A percentile compares a stretch with the other conserved stretches of the same genome.
phyloP scores from a whole-genome alignment of 2,797 vertebrate genomes.

The Chelidonichthys spinosus region DNA sequence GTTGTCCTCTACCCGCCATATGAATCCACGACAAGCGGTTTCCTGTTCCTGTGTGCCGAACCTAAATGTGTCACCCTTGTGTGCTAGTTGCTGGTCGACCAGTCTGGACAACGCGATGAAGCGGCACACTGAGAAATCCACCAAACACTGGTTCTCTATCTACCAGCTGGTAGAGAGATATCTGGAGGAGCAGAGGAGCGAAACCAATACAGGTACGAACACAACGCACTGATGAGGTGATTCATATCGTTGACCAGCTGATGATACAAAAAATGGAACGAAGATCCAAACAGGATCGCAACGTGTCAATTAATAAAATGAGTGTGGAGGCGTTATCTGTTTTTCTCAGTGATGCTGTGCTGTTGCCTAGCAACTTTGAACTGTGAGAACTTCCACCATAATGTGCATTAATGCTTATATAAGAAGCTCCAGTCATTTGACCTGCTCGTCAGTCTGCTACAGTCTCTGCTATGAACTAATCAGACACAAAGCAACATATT shows the following conservation, averaged over 20 bases:
- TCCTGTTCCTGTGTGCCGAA: neutral
- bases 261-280: neutral
- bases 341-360: no score
- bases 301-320: no score
- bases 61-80: neutral
- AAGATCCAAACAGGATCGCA: no score
- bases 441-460: neutral
- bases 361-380: no score
- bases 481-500: neutral
- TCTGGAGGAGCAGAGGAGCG: conserved; percentile 84
- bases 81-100: conserved; percentile 93
- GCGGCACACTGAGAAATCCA: conserved; percentile 89
- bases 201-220: conserved; percentile 79
- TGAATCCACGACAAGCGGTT: neutral
- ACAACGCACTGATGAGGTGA: neutral
- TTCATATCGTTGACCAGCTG: neutral
- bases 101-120: conserved; percentile 93
- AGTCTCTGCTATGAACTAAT: neutral
- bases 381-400: no score
- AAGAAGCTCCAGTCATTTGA: neutral
- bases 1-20: neutral
- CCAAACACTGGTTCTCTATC: conserved; percentile 94
- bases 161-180: conserved; percentile 94
- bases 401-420: no score
- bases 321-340: no score